A percentile compares a stretch with the other conserved stretches of the same genome.
Evolutionary conservation across 2,888 invertebrate species (phyloP).

Genomic region (Sphinx pinastri): DNA sequence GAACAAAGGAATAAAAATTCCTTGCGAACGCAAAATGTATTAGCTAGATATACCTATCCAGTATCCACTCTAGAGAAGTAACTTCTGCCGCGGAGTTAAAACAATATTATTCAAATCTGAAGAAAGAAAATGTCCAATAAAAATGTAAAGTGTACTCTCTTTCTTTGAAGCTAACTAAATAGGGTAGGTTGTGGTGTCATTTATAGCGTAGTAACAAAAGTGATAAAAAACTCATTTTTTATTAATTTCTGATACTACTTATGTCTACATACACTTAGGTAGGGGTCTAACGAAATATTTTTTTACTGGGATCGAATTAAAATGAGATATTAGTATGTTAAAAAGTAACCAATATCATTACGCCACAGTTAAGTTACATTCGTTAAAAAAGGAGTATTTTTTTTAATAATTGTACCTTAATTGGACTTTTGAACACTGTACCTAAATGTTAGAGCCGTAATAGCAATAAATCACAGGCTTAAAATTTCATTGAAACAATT

Average conservation of each 20-base stretch:
- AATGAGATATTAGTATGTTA: no score
- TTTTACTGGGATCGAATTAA: no score
- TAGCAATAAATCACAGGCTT: neutral
- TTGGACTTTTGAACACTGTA: no score
- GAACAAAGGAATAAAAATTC: neutral
- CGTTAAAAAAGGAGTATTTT: no score
- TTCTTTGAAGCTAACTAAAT: conserved; percentile 62
- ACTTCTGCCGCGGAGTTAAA: conserved; percentile 54
- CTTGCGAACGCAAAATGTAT: neutral
- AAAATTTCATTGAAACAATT: neutral
- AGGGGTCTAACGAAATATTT: no score
- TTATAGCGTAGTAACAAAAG: neutral
- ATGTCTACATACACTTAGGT: no score
- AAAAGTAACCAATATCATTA: no score
- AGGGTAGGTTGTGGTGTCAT: conserved; percentile 37
- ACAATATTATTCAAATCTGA: conserved; percentile 72
- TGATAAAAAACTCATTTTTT: no score
- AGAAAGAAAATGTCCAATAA: conserved; percentile 67
- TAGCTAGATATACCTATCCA: conserved; percentile 36
- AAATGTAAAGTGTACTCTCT: conserved; percentile 70
- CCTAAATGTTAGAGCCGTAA: neutral
- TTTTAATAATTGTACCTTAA: no score
- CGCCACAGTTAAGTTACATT: no score
- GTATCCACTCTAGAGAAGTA: conserved; percentile 40
- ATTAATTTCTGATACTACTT: no score